phyloP scores from a whole-genome alignment of 2,113 vertebrate genomes.

The human (Homo sapiens) region GRCh38 chr1:150516501-150517000 shows the following conservation, averaged over 20 bases:
- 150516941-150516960: background rate
- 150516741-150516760: background rate
- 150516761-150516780: background rate
- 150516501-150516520: background rate
- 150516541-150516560: background rate
- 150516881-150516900: background rate
- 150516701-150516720: background rate
- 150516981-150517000: background rate
- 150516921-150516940: background rate
- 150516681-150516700: background rate
- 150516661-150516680: background rate
- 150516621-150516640: constrained; percentile 4
- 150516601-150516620: background rate
- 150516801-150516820: background rate
- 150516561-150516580: background rate
- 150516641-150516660: background rate
- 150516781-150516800: background rate
- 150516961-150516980: background rate
- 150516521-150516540: background rate
- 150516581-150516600: background rate
- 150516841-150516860: background rate
- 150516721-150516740: background rate
- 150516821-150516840: background rate
- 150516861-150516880: background rate
- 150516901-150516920: background rate